These are phyloP conservation scores for Fissipunctia ypsillon DNA, from an alignment of 2,888 invertebrate genomes.

Conservation along the genomic window DNA sequence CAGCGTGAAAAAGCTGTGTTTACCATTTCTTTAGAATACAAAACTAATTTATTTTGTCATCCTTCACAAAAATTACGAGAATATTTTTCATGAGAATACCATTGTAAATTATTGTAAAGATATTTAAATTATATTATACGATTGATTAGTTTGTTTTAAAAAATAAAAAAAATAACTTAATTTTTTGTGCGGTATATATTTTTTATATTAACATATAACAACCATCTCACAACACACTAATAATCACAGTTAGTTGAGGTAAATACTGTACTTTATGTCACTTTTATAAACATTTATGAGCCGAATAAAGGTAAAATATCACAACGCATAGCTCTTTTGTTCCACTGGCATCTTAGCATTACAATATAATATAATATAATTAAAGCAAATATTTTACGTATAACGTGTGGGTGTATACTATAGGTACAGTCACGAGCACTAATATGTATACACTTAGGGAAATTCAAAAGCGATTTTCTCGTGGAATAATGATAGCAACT, in stretches of 20 bases:
- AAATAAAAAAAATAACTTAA: slow-evolving; percentile 28
- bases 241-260: slow-evolving; percentile 89
- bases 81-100: slow-evolving; percentile 10
- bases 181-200: slow-evolving; percentile 56
- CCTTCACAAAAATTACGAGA: slow-evolving; percentile 18
- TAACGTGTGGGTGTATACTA: too few relatives aligned
- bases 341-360: slow-evolving; percentile 75
- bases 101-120: slow-evolving; percentile 24
- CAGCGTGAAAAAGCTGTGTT: slow-evolving; percentile 30
- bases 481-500: too few relatives aligned
- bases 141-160: slow-evolving; percentile 2
- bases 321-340: slow-evolving; percentile 69
- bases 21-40: slow-evolving; percentile 22
- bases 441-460: too few relatives aligned
- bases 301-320: slow-evolving; percentile 69
- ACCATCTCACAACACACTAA: slow-evolving; percentile 78
- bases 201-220: slow-evolving; percentile 73
- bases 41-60: slow-evolving; percentile 50
- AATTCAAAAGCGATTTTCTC: too few relatives aligned
- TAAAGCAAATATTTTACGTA: slow-evolving; percentile 69
- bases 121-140: slow-evolving; percentile 3
- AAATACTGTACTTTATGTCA: slow-evolving; percentile 82
- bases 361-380: slow-evolving; percentile 67
- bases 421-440: too few relatives aligned
- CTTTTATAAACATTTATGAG: slow-evolving; percentile 65